Evolutionary conservation across 2,888 invertebrate species (phyloP).

Genomic region (Macrophya alboannulata): DNA sequence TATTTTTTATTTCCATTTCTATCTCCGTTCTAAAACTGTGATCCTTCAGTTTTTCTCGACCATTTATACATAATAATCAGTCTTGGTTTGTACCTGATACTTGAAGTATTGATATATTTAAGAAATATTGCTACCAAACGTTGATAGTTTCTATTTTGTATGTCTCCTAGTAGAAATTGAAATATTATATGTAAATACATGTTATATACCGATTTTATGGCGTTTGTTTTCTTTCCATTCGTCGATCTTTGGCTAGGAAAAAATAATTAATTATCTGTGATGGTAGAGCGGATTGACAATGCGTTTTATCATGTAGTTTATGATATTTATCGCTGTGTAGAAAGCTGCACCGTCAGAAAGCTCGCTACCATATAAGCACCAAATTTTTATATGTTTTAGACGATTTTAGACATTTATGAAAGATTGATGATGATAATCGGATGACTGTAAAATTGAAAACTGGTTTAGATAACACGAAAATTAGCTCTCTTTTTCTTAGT

Average conservation of each 20-base stretch:
- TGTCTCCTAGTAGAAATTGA: not conserved
- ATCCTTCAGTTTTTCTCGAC: not conserved
- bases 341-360: not conserved
- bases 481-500: not conserved
- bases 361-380: not conserved
- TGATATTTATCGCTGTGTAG: not conserved
- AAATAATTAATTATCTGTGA: slow-evolving; percentile 41
- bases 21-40: not conserved
- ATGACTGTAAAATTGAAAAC: not conserved
- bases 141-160: slow-evolving; percentile 38
- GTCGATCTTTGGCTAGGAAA: not conserved
- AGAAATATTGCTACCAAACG: slow-evolving; percentile 16
- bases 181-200: slow-evolving; percentile 34
- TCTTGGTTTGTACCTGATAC: slow-evolving; percentile 47
- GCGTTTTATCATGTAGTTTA: not conserved
- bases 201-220: not conserved
- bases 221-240: not conserved
- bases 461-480: not conserved
- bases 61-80: not conserved
- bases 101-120: not conserved
- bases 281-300: slow-evolving; percentile 16
- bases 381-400: slow-evolving; percentile 1
- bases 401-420: not conserved
- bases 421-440: not conserved
- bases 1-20: not conserved